Base-by-base conservation (phyloP, 2,113 vertebrate genomes). In the Leptocoma aspasia region DNA sequence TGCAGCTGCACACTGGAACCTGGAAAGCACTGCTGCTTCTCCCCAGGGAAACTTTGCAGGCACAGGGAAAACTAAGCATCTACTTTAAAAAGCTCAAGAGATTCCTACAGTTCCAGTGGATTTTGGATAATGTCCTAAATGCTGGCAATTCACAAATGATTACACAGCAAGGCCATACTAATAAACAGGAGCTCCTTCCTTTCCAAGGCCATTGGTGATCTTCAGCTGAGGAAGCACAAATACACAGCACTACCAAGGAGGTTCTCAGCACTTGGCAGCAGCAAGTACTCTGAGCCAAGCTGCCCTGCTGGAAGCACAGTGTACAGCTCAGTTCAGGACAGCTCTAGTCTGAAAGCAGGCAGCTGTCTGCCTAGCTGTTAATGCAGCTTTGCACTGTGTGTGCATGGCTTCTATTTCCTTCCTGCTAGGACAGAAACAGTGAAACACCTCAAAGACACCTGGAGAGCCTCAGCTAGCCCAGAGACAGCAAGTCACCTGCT, bases 401-500 rank as follows among this genome's bases (percentile, higher is more conserved):
- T 19, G 17, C 54, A 41, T 17, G 16, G 30, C 50, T 80, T 75
- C 33, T 56, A 8, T 69, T 68, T 85, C 50, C 50, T 65, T 88
- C 49, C 63, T 78, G 82, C 54, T 50, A 70, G 35, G 7, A 69
- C 45, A 64, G 49, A 61, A 86, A 57, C 49, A 69, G 73, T 27
- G n/a, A 49, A 95, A 87, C 45, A 82, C 57, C 84, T 87, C 91
- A 56, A 63, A 84, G 76, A 87, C 61, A 41, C 73, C 91, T 15
- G 44, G 72, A 92, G 82, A 86, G 49, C 72, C 59, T 53, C 77
- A 60, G 60, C 53, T 66, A 85, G 61, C 30, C 52, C 72, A 89
- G 64, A 71, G n/a, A 94, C 52, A 68, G 63, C 26, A 95, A 85
- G 52, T 91, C 84, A 80, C 54, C 82, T 92, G 93, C 87, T 88